phyloP scores from a whole-genome alignment of 2,888 invertebrate species.

The Hermaeophaga mercurialis region DNA sequence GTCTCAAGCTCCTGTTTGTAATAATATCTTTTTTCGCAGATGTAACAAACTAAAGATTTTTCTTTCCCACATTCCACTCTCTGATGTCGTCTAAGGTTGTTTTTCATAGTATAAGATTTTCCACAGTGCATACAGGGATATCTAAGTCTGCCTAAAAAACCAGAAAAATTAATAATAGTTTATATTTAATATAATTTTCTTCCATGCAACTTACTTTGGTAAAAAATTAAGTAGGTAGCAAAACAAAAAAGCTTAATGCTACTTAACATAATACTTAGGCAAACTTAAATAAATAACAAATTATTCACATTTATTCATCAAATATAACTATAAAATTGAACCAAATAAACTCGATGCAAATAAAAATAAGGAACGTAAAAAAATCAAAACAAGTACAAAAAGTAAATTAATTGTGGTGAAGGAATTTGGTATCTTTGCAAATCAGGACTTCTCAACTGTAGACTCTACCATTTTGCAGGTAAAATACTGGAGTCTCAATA shows the following conservation, averaged over 20 bases:
- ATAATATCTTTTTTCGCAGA: conserved; percentile 44
- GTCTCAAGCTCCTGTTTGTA: conserved; percentile 46
- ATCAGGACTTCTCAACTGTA: too few relatives aligned
- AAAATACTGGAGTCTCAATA: too few relatives aligned
- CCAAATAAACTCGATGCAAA: too few relatives aligned
- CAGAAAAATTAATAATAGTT: neutral
- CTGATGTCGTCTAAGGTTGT: conserved; percentile 43
- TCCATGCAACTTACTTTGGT: conserved; percentile 13
- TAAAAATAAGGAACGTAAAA: too few relatives aligned
- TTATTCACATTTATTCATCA: too few relatives aligned
- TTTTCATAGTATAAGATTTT: conserved; percentile 40
- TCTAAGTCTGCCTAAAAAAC: conserved; percentile 22
- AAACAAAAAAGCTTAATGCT: neutral
- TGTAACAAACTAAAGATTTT: conserved; percentile 42
- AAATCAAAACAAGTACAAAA: too few relatives aligned
- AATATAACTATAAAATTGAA: too few relatives aligned
- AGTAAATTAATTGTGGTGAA: too few relatives aligned
- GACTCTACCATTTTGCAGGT: too few relatives aligned
- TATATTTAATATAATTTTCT: neutral
- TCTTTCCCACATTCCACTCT: conserved; percentile 48
- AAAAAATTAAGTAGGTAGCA: neutral
- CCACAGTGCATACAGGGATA: conserved; percentile 36
- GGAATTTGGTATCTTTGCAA: too few relatives aligned
- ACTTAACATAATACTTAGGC: neutral
- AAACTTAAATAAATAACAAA: too few relatives aligned